phyloP scores from a whole-genome alignment of 2,113 vertebrate species.

The Struthio camelus region DNA sequence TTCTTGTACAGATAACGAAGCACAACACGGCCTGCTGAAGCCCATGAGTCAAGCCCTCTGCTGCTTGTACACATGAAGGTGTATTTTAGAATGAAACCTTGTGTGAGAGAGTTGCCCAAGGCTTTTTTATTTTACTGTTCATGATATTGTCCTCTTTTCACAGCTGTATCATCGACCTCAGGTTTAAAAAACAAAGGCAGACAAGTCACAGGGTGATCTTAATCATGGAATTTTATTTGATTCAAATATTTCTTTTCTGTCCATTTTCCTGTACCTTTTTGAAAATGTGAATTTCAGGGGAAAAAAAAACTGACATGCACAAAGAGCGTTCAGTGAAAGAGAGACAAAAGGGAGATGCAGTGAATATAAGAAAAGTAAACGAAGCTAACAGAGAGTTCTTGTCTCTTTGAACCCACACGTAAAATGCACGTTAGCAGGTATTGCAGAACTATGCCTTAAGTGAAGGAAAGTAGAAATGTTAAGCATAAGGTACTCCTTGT shows the following conservation, averaged over 20 bases:
- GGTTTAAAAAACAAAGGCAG: background rate
- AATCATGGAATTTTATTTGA: slow-evolving; percentile 30
- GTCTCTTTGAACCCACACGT: background rate
- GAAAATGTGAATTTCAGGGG: background rate
- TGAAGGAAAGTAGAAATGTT: slow-evolving; percentile 54
- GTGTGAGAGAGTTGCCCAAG: background rate
- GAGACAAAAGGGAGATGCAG: background rate
- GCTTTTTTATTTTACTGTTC: background rate
- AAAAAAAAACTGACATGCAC: slow-evolving; percentile 19
- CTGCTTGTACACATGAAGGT: background rate
- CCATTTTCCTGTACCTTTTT: slow-evolving; percentile 9
- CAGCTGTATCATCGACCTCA: background rate
- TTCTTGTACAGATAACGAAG: background rate
- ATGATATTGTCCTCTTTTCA: background rate
- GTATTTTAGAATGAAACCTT: background rate
- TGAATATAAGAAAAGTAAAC: background rate
- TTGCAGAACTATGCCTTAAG: background rate
- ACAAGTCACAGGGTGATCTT: slow-evolving; percentile 5
- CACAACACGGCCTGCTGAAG: background rate
- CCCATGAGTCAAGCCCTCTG: background rate
- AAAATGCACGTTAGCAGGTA: background rate
- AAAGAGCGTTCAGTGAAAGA: background rate
- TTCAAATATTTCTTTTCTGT: background rate
- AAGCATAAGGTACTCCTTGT: slow-evolving; percentile 69
- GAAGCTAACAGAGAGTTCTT: background rate